Conservation (phyloP, 2,888 invertebrate species). For the Danaus chrysippus region DNA sequence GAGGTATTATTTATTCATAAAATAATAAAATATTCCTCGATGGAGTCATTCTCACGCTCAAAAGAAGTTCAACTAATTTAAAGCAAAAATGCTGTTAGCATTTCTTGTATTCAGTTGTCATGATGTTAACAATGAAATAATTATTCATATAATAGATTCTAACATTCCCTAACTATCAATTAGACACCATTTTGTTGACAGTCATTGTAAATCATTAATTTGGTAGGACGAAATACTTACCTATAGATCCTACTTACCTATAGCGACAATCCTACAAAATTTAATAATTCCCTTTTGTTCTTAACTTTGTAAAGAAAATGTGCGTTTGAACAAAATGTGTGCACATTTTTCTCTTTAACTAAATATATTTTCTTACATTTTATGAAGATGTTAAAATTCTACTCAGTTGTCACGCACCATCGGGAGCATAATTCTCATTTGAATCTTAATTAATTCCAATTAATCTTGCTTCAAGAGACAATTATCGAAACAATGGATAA, state of each 20-base stretch:
- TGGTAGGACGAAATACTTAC: too few species aligned
- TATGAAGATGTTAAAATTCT: conserved; percentile 49
- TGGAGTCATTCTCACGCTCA: background rate
- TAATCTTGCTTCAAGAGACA: conserved; percentile 59
- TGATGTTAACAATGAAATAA: too few species aligned
- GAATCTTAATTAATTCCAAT: conserved; percentile 70
- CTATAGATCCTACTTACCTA: too few species aligned
- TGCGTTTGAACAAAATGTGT: too few species aligned
- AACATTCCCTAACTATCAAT: too few species aligned
- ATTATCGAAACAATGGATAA: conserved; percentile 50
- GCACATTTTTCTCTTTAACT: conserved; percentile 13
- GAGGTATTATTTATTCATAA: background rate
- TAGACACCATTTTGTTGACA: too few species aligned
- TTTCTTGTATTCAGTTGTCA: background rate
- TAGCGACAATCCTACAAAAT: too few species aligned
- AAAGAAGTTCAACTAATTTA: background rate
- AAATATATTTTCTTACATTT: conserved; percentile 41
- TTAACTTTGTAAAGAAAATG: too few species aligned
- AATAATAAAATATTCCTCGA: conserved; percentile 4
- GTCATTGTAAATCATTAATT: too few species aligned
- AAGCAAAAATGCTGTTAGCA: background rate
- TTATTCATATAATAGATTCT: too few species aligned
- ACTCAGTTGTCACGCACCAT: conserved; percentile 55
- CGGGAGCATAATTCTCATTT: conserved; percentile 68
- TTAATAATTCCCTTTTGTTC: too few species aligned